Evolutionary conservation across 1,140 invertebrate species (phyloP), one percentile per base, ranked within the genome.

Genomic region (Papilio dardanus): DNA sequence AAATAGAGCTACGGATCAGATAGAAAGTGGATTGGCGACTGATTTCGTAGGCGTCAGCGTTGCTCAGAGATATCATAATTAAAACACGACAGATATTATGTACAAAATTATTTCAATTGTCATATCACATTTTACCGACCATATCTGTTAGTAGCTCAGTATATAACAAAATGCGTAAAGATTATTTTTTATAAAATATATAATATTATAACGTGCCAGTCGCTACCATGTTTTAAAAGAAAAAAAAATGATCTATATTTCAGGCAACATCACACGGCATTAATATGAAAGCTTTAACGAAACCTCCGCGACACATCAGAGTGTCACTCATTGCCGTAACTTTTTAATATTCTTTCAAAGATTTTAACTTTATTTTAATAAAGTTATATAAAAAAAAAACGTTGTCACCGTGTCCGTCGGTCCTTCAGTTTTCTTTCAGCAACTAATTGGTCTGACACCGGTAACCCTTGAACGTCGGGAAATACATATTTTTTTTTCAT

Each of bases 381-480:
- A 62, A 62, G 54, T 62, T 62, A 62, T 62, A 58, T 50, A 90
- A 83, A 86, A 89, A n/a, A n/a, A 86, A 74, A 74, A 71, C 30
- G 28, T 74, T 80, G 84, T 87, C 83, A 81, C 76, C 76, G 74
- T 90, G 88, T 88, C 89, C 88, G 85, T 83, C 86, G 81, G 82
- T 81, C 76, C 81, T 80, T 77, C 77, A 79, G 79, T 77, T 82
- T 86, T 88, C 86, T 89, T 91, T 91, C 86, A 87, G 79, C 74
- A 85, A 90, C 91, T 92, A 92, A 92, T 92, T 92, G 90, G 89
- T 91, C 84, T 91, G 90, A 89, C 89, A 85, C 81, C 75, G 80
- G 66, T 84, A 82, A 88, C 85, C 86, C 88, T 77, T 77, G 76
- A 77, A 77, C 74, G 78, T 81, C 82, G 77, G 79, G 83, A 74